phyloP scores from a whole-genome alignment of 2,113 vertebrate species.

The Paraplagusia blochii region DNA sequence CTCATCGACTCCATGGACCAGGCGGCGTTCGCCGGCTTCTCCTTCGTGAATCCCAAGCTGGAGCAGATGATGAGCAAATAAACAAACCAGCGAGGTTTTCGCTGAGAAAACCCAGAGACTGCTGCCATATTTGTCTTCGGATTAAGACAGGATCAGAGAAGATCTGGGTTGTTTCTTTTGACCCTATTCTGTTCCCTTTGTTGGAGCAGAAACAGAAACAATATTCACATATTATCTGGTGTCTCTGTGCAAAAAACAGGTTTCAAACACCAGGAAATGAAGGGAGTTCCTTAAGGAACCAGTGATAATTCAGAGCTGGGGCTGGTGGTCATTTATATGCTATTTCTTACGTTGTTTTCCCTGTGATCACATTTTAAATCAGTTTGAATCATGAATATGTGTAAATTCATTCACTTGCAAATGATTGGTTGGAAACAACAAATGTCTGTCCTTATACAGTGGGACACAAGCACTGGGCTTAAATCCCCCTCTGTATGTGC shows the following conservation, averaged over 20 bases:
- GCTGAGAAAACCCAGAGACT: neutral
- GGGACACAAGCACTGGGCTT: conserved; percentile 4
- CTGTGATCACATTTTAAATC: conserved; percentile 41
- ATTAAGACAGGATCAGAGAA: neutral
- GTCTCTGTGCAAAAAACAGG: no score
- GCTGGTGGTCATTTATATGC: conserved; percentile 10
- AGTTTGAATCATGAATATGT: neutral
- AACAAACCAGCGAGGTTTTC: conserved; percentile 23
- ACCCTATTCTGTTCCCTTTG: conserved; percentile 12
- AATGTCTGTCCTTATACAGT: no score
- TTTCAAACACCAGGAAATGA: conserved; percentile 33
- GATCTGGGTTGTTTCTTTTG: conserved; percentile 8
- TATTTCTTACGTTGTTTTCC: conserved; percentile 15
- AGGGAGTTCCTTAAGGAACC: conserved; percentile 38
- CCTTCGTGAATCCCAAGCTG: conserved; percentile 90
- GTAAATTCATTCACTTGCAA: conserved; percentile 19
- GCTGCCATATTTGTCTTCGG: no score
- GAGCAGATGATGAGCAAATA: conserved; percentile 81
- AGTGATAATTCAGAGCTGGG: conserved; percentile 34
- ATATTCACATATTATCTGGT: conserved; percentile 10
- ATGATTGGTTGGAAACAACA: neutral
- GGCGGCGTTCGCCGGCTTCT: conserved; percentile 87
- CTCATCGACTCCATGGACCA: conserved; percentile 97
- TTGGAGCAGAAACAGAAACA: conserved; percentile 1
- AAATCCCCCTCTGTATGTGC: conserved; percentile 5